Percentiles rank a stretch among this genome's conserved stretches.
Conservation (phyloP, 2,113 vertebrate genomes). For the Indicator maculatus region DNA sequence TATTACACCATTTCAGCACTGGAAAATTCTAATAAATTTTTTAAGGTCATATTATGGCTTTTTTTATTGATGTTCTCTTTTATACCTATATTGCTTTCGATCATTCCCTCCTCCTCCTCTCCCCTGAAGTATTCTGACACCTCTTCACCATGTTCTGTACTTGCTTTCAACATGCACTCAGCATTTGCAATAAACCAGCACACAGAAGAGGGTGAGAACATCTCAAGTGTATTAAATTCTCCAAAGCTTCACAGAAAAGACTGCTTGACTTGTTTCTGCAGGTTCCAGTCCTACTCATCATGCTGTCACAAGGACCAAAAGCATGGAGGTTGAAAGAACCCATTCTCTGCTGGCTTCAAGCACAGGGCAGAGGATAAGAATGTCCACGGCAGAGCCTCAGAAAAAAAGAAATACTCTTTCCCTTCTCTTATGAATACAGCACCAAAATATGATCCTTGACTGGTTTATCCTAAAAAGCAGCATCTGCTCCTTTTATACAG, state of each 20-base stretch:
- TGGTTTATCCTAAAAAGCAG: background rate
- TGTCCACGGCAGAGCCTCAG: background rate
- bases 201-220: background rate
- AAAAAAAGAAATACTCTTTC: background rate
- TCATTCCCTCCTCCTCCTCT: background rate
- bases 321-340: fast-evolving
- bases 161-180: fast-evolving
- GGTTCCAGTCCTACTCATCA: background rate
- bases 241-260: background rate
- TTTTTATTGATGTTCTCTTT: constrained; percentile 18
- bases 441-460: background rate
- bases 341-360: background rate
- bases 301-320: background rate
- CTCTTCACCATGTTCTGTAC: fast-evolving
- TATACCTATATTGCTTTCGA: background rate
- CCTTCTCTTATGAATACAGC: background rate
- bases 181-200: background rate
- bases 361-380: background rate
- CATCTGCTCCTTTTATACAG: background rate
- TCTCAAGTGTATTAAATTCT: background rate
- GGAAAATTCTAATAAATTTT: constrained; percentile 43
- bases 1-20: constrained; percentile 13
- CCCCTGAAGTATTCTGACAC: background rate
- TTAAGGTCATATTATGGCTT: background rate
- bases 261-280: background rate